Conservation (phyloP, 1,140 invertebrate species). For the Augochlora pura region DNA sequence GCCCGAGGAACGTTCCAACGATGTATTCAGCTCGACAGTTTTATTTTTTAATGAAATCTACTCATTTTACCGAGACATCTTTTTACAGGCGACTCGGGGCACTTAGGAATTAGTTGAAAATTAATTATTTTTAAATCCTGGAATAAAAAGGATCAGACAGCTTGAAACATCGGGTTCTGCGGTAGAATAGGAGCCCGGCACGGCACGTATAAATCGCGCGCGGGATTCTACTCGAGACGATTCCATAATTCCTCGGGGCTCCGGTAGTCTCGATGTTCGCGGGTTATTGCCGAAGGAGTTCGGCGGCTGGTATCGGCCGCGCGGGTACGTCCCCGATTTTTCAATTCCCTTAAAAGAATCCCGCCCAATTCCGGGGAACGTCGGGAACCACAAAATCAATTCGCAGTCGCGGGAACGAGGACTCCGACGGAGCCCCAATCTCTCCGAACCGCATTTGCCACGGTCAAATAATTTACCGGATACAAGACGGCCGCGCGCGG, state of each 20-base stretch:
- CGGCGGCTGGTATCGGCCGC: neutral
- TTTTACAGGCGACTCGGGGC: too few relatives aligned
- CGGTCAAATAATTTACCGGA: slow-evolving; percentile 3
- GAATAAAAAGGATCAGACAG: too few relatives aligned
- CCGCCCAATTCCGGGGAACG: neutral
- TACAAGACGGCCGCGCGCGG: neutral
- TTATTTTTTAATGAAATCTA: too few relatives aligned
- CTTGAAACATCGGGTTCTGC: too few relatives aligned
- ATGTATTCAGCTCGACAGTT: too few relatives aligned
- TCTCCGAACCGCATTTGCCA: neutral
- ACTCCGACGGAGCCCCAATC: neutral
- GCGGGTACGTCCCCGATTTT: neutral
- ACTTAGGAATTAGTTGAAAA: too few relatives aligned
- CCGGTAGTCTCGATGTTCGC: neutral
- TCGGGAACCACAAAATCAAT: slow-evolving; percentile 18
- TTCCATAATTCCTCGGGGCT: neutral
- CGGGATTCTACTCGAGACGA: too few relatives aligned
- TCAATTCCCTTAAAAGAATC: slow-evolving; percentile 24
- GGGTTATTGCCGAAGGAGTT: neutral
- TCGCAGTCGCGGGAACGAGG: neutral
- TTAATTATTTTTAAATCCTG: too few relatives aligned
- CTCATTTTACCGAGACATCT: too few relatives aligned
- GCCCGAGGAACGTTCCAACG: too few relatives aligned
- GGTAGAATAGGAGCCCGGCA: too few relatives aligned
- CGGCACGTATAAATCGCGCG: too few relatives aligned